Conservation (phyloP, 2,797 vertebrate genomes). For the Tapirus indicus region DNA sequence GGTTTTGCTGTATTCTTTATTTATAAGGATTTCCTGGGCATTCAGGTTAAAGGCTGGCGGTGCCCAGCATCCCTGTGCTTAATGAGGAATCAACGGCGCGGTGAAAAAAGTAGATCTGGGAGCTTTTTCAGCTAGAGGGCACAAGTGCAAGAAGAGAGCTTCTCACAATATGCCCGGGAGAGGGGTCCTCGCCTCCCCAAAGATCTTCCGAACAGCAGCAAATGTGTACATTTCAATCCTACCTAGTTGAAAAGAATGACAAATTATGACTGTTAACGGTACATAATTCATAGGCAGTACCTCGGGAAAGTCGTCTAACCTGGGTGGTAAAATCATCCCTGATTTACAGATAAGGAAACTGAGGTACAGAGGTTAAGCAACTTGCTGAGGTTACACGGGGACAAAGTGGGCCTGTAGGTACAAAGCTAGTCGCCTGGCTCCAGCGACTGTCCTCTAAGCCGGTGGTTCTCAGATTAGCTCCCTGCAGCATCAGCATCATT, state of each 20-base stretch:
- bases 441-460: background rate
- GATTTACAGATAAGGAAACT: background rate
- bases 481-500: background rate
- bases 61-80: background rate
- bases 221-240: background rate
- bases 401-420: background rate
- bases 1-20: conserved; percentile 43
- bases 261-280: background rate
- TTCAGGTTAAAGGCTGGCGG: conserved; percentile 46
- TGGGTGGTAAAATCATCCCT: background rate
- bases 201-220: background rate
- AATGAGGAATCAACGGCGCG: background rate
- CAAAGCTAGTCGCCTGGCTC: background rate
- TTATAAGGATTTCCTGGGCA: conserved; percentile 10
- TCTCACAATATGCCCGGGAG: background rate
- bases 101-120: background rate
- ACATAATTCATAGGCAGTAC: accelerated
- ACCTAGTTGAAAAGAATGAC: background rate
- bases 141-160: background rate
- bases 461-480: background rate
- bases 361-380: background rate
- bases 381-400: background rate
- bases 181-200: background rate
- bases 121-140: background rate
- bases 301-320: background rate